phyloP scores from a whole-genome alignment of 2,797 vertebrate genomes.

The Pteronotus mesoamericanus region DNA sequence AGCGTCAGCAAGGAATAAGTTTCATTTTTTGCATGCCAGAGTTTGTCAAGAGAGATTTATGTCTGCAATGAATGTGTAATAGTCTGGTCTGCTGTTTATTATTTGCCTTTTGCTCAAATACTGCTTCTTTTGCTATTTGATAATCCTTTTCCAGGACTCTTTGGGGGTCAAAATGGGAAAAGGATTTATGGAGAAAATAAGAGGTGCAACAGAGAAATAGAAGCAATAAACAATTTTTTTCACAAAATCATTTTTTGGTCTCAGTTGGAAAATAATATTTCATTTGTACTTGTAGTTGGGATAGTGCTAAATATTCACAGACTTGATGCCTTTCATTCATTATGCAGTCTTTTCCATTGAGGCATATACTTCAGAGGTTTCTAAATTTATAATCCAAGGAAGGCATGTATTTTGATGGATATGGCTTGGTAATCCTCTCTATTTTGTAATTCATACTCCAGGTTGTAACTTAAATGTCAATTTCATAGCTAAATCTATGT shows the following conservation, averaged over 20 bases:
- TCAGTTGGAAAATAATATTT: background rate
- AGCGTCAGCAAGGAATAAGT: background rate
- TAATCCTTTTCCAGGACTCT: background rate
- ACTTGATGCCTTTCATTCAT: background rate
- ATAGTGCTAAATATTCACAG: background rate
- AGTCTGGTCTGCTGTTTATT: background rate
- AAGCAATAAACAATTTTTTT: background rate
- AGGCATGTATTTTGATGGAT: background rate
- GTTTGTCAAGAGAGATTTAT: slow-evolving; percentile 14
- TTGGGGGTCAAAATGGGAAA: background rate
- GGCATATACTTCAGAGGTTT: background rate
- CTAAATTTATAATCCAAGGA: background rate
- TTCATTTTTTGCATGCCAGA: background rate
- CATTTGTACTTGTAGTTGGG: background rate
- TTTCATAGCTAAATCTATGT: background rate
- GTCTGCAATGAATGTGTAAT: background rate
- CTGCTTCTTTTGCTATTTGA: background rate
- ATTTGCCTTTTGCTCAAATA: background rate
- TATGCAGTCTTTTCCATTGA: background rate
- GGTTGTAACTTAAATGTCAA: background rate
- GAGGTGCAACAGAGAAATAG: background rate
- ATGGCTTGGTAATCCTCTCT: background rate
- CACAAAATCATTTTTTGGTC: background rate
- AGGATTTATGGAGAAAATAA: background rate
- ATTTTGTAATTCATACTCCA: background rate